These are phyloP conservation scores for Cyclina sinensis DNA, from an alignment of 1,140 invertebrate species.

Conservation along the genomic window DNA sequence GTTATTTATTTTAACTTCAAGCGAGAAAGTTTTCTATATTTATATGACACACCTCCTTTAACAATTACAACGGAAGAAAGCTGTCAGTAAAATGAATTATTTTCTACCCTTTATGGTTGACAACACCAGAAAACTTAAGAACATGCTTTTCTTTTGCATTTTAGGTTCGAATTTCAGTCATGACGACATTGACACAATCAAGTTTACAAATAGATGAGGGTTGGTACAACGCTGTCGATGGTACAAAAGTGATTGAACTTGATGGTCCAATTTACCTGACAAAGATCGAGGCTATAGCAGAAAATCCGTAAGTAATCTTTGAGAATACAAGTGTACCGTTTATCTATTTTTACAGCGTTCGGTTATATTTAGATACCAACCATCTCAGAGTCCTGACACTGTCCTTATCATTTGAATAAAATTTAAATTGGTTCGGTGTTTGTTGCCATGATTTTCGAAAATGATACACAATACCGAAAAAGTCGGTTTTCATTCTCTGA, in stretches of 20 bases:
- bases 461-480: too few species aligned
- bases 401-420: background rate
- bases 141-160: too few species aligned
- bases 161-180: constrained; percentile 71
- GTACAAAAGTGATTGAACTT: constrained; percentile 66
- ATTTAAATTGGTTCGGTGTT: background rate
- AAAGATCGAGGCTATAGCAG: constrained; percentile 33
- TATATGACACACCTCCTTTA: too few species aligned
- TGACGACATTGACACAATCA: constrained; percentile 65
- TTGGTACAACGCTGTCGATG: constrained; percentile 69
- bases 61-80: too few species aligned
- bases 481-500: too few species aligned
- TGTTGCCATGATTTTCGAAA: too few species aligned
- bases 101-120: too few species aligned
- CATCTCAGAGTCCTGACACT: background rate
- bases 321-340: background rate
- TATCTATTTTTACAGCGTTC: background rate
- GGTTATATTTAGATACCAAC: background rate
- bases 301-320: constrained; percentile 13
- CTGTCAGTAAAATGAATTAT: too few species aligned
- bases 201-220: constrained; percentile 69
- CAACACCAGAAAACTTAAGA: too few species aligned
- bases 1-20: too few species aligned
- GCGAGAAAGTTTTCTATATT: too few species aligned
- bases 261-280: constrained; percentile 67